Conservation (phyloP, 2,113 vertebrate species). For the Rhegmatorhina hoffmannsi region DNA sequence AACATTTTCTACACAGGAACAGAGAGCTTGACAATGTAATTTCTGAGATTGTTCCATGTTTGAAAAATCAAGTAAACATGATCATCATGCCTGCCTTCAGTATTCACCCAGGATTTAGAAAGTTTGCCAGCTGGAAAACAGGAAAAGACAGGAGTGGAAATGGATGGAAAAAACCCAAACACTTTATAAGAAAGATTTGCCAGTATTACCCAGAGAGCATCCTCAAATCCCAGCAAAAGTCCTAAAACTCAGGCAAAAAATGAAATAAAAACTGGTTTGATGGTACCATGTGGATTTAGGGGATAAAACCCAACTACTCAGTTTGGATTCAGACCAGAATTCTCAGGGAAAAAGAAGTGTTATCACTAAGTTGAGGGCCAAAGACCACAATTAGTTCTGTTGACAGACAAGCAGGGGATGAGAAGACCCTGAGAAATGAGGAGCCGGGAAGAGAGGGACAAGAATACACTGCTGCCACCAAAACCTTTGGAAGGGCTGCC, state of each 20-base stretch:
- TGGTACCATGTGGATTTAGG: neutral
- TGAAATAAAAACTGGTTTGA: neutral
- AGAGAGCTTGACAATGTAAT: neutral
- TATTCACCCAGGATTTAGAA: constrained; percentile 11
- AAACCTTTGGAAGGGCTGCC: neutral
- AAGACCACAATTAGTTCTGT: neutral
- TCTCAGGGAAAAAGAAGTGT: neutral
- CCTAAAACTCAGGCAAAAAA: constrained; percentile 29
- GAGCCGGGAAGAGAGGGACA: neutral
- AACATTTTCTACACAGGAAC: neutral
- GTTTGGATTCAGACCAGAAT: neutral
- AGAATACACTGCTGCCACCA: neutral
- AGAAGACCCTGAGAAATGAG: neutral
- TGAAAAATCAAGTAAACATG: neutral
- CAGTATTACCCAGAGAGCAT: neutral
- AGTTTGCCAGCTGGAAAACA: constrained; percentile 45
- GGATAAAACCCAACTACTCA: neutral
- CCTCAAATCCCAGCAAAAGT: constrained; percentile 5
- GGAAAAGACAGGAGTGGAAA: constrained; percentile 22
- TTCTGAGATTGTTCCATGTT: neutral
- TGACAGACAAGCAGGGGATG: neutral
- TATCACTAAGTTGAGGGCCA: neutral
- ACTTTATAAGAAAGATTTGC: neutral
- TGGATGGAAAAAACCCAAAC: neutral
- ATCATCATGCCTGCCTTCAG: neutral